These are phyloP conservation scores for Sebastes vulpes DNA, from an alignment of 2,797 vertebrate genomes.

Conservation along the genomic window DNA sequence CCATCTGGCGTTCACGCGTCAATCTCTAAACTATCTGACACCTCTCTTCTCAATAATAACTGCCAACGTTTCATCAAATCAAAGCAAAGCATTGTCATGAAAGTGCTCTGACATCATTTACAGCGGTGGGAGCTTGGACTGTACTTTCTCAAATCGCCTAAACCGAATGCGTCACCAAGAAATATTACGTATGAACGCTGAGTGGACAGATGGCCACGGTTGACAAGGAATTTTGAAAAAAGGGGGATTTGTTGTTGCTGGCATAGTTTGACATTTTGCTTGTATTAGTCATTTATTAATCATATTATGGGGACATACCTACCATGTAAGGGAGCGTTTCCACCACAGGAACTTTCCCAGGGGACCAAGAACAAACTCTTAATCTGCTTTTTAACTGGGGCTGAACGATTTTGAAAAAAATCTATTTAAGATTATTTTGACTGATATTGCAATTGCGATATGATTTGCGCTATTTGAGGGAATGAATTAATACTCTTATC, in stretches of 20 bases:
- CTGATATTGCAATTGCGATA: no score
- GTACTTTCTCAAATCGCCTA: slow-evolving; percentile 3
- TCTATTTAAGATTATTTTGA: background rate
- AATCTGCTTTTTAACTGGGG: background rate
- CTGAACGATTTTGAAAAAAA: background rate
- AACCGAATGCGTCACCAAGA: slow-evolving; percentile 47
- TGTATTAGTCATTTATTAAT: background rate
- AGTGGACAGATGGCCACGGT: slow-evolving; percentile 31
- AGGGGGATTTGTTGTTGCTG: slow-evolving; percentile 9
- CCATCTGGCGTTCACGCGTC: slow-evolving; percentile 70
- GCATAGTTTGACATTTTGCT: background rate
- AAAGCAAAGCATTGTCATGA: slow-evolving; percentile 53
- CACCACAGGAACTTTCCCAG: background rate
- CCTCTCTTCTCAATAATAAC: slow-evolving; percentile 31
- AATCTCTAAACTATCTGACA: slow-evolving; percentile 49
- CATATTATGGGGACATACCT: background rate
- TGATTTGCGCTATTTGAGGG: no score
- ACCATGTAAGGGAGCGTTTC: background rate
- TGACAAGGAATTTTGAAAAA: background rate
- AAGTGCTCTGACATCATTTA: slow-evolving; percentile 63
- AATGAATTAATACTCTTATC: no score
- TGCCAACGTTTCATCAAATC: slow-evolving; percentile 35
- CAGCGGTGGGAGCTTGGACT: slow-evolving; percentile 40
- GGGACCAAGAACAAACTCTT: background rate
- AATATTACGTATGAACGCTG: slow-evolving; percentile 6